A percentile compares a stretch with the other conserved stretches of the same genome.
Evolutionary conservation across 2,888 invertebrate species (phyloP).

Genomic region (Eupsilia transversa): DNA sequence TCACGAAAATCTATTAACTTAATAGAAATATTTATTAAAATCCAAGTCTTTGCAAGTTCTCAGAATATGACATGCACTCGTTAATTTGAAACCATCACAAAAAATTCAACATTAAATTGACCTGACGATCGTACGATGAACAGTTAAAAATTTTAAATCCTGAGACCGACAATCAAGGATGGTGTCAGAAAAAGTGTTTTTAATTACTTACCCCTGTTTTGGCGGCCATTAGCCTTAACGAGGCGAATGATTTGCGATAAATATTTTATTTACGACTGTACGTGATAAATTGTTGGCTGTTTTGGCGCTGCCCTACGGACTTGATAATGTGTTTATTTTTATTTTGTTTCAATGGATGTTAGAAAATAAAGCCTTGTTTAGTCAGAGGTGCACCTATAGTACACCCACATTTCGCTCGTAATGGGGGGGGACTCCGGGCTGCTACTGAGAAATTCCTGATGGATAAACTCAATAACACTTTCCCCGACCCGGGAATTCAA

Average conservation of each 20-base stretch:
- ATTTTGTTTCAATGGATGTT: neutral
- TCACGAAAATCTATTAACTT: no score
- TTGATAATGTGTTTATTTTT: neutral
- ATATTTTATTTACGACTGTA: constrained; percentile 78
- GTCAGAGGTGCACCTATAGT: no score
- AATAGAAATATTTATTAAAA: neutral
- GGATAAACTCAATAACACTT: neutral
- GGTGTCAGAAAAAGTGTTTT: constrained; percentile 71
- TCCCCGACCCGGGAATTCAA: neutral
- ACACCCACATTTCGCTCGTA: no score
- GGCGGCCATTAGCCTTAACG: constrained; percentile 55
- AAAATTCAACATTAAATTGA: neutral
- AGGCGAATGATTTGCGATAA: constrained; percentile 70
- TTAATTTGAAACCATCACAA: neutral
- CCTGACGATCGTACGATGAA: constrained; percentile 4
- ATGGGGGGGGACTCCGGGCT: neutral
- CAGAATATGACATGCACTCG: neutral
- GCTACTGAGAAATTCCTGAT: neutral
- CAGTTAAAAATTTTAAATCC: constrained; percentile 7
- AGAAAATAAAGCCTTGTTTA: no score
- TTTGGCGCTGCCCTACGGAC: neutral
- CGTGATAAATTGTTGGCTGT: constrained; percentile 55
- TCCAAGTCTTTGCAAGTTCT: no score
- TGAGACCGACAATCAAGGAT: constrained; percentile 22
- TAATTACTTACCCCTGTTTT: constrained; percentile 58